Evolutionary conservation across 2,888 invertebrate genomes (phyloP).

Genomic region (Gerosis bhagava): DNA sequence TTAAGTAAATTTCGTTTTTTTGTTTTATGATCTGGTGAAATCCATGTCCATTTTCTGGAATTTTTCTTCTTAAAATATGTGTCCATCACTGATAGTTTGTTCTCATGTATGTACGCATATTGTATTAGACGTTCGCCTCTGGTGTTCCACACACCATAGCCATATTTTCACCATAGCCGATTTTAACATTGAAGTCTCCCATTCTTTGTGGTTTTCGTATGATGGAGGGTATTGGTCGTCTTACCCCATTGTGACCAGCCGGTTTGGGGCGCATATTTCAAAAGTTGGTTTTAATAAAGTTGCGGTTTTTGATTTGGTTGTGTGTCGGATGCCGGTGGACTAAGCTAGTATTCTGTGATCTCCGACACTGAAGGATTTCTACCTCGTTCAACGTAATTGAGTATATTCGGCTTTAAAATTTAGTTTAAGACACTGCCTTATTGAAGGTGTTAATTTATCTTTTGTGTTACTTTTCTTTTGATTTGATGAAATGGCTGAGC

Average conservation of each 20-base stretch:
- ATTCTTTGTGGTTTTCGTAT: constrained; percentile 9
- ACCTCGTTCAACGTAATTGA: too few species aligned
- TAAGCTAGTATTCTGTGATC: too few species aligned
- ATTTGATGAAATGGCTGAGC: too few species aligned
- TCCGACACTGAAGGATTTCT: too few species aligned
- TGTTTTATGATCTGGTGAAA: constrained; percentile 22
- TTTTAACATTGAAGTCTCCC: constrained; percentile 19
- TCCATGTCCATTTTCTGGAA: constrained; percentile 25
- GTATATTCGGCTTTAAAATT: too few species aligned
- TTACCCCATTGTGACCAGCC: too few species aligned
- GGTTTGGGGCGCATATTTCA: constrained; percentile 8
- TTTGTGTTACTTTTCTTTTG: too few species aligned
- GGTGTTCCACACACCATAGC: constrained; percentile 28
- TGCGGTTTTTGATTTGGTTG: too few species aligned
- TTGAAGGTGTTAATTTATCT: too few species aligned
- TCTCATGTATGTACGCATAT: constrained; percentile 26
- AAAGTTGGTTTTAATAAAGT: too few species aligned
- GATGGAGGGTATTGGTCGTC: background rate
- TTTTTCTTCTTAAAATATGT: constrained; percentile 25
- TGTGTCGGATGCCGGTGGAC: too few species aligned
- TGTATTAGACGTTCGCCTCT: constrained; percentile 31
- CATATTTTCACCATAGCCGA: constrained; percentile 17
- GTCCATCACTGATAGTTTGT: constrained; percentile 32
- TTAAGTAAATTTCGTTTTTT: constrained; percentile 25
- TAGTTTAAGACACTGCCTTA: too few species aligned